Evolutionary conservation across 2,888 invertebrate genomes (phyloP), one percentile per base, ranked within the genome.

Genomic region (Papilio gigon): DNA sequence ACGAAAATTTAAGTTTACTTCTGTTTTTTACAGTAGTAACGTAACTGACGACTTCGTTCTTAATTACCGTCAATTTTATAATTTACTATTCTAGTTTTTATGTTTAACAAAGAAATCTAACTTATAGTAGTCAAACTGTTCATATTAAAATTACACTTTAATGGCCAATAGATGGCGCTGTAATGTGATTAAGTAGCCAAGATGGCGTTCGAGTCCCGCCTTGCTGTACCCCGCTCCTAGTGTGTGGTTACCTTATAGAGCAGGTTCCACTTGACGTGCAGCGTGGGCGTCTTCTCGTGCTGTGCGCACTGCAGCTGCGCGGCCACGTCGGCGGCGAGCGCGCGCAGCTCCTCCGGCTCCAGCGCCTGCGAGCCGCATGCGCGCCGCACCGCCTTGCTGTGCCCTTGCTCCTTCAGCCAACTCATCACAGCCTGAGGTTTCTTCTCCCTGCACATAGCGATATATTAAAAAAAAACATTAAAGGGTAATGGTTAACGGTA

Each of bases 221-320:
- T n/a, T n/a, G 11, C 6, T 33, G 33, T 6, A 33, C 1, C 3
- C 3, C 6, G 3, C 6, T 1, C 33, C 6, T 6, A 6, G 33
- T 8, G 8, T n/a, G n/a, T n/a, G 11, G 72, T 72, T 47, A 95
- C 95, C 93, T 94, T 95, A 80, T 93, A 96, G 0, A 98, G 84
- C 42, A 96, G 88, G 80, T 94, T 94, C 70, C 97, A 97, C 80
- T 96, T 96, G 50, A 97, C 96, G 82, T 96, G 95, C 87, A 97
- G 92, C 25, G 93, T 93, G 50, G 95, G 92, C 50, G 88, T 93
- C 78, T 94, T 94, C 73, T 84, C 85, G 0, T 61, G 68, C 33
- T 75, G 72, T 0, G 87, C 72, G 0, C 75, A 71, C 0, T 63
- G 59, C 27, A 90, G 75, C 77, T 93, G 93, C 0, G 77, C 37